Evolutionary conservation across 2,797 vertebrate species (phyloP).

Genomic region (Erethizon dorsatum): DNA sequence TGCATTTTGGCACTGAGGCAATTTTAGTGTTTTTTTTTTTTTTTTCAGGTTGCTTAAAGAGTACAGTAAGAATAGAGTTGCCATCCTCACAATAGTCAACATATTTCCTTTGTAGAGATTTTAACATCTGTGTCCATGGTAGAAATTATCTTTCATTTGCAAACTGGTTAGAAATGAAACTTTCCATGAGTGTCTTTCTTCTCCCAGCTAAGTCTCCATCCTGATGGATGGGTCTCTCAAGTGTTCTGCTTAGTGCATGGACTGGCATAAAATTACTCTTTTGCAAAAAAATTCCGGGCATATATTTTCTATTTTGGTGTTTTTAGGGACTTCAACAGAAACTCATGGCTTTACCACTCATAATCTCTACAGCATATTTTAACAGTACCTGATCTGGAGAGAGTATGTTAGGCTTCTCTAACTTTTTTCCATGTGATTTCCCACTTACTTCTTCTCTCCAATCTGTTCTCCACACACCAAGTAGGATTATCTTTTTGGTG

Average conservation of each 20-base stretch:
- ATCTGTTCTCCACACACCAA: neutral
- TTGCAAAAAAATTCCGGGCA: neutral
- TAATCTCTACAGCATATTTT: neutral
- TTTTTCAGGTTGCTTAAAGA: slow-evolving; percentile 92
- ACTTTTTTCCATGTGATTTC: neutral
- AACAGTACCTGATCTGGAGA: neutral
- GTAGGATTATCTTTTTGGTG: neutral
- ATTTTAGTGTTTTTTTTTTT: slow-evolving; percentile 86
- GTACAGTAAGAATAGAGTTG: slow-evolving; percentile 92
- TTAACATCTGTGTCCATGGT: slow-evolving; percentile 94
- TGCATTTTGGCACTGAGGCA: slow-evolving; percentile 89
- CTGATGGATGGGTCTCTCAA: neutral
- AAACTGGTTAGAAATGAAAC: slow-evolving; percentile 87
- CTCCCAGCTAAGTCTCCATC: neutral
- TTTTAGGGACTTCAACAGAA: neutral
- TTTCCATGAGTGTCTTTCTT: neutral
- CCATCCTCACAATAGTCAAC: slow-evolving; percentile 94
- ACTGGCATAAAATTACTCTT: neutral
- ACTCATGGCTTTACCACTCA: neutral
- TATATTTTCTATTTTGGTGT: neutral
- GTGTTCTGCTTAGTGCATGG: neutral
- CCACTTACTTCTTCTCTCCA: neutral
- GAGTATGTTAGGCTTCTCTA: neutral
- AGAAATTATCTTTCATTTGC: slow-evolving; percentile 93
- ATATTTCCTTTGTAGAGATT: slow-evolving; percentile 91